Conservation (phyloP, 1,140 invertebrate species). For the Ganaspis sp. region DNA sequence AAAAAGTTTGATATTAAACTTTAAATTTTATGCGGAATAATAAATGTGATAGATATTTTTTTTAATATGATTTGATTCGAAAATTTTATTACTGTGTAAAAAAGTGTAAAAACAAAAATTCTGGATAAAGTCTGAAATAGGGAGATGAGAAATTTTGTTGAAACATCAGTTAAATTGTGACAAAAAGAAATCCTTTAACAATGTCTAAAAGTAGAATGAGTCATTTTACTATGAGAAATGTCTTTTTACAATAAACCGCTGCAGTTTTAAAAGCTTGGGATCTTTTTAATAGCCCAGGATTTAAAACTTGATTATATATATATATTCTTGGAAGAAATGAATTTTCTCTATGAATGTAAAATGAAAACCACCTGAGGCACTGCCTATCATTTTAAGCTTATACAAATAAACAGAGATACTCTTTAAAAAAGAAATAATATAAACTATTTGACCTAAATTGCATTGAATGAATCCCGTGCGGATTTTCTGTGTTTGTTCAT, state of each 20-base stretch:
- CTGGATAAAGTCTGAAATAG: no score
- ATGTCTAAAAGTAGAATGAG: not conserved
- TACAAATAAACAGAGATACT: not conserved
- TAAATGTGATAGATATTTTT: no score
- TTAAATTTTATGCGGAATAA: no score
- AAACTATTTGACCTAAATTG: slow-evolving; percentile 9
- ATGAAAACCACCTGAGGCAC: not conserved
- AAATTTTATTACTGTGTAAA: no score
- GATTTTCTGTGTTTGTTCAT: not conserved
- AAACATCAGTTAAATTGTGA: no score
- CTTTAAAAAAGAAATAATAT: slow-evolving; percentile 8
- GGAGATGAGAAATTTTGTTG: no score
- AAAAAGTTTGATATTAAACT: no score
- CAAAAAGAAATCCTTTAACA: no score
- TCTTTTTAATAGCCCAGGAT: not conserved
- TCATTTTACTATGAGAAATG: not conserved
- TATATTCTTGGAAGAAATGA: not conserved
- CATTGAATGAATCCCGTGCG: not conserved
- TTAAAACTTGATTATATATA: not conserved
- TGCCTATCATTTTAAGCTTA: not conserved
- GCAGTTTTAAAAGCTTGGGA: not conserved
- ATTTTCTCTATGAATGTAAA: not conserved
- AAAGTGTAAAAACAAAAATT: no score
- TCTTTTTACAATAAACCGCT: not conserved
- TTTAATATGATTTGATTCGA: no score